Conservation (phyloP, 2,888 invertebrate genomes). For the Scaptomyza parva region DNA sequence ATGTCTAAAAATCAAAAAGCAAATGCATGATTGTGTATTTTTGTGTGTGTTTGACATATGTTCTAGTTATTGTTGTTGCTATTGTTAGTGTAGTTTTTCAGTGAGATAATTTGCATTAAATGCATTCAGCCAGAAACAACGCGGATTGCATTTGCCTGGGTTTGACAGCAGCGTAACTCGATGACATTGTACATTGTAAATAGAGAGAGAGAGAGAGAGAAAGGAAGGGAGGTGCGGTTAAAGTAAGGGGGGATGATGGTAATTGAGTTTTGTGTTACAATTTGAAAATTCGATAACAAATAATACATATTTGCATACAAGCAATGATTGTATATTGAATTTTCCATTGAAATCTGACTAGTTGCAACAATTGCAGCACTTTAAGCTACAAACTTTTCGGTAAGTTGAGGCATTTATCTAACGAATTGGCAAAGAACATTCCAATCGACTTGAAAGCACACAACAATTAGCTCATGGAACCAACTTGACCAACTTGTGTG, state of each 20-base stretch:
- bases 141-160: constrained; percentile 35
- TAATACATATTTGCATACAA: constrained; percentile 21
- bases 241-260: too few relatives aligned
- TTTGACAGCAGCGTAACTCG: constrained; percentile 41
- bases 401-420: too few relatives aligned
- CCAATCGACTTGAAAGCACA: constrained; percentile 22
- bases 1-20: too few relatives aligned
- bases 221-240: not conserved
- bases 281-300: constrained; percentile 28
- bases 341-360: not conserved
- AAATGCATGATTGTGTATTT: not conserved
- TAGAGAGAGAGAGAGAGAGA: not conserved
- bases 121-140: constrained; percentile 12
- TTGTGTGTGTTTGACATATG: not conserved
- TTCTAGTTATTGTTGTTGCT: constrained; percentile 19
- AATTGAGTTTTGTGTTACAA: constrained; percentile 33
- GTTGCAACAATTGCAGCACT: too few relatives aligned
- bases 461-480: constrained; percentile 51
- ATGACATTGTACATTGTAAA: constrained; percentile 6
- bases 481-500: constrained; percentile 29
- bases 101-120: constrained; percentile 30
- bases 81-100: constrained; percentile 17
- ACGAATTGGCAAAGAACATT: not conserved
- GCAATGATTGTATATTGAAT: constrained; percentile 1
- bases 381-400: too few relatives aligned